Conservation (phyloP, 2,888 invertebrate species). For the Scaptomyza parva region DNA sequence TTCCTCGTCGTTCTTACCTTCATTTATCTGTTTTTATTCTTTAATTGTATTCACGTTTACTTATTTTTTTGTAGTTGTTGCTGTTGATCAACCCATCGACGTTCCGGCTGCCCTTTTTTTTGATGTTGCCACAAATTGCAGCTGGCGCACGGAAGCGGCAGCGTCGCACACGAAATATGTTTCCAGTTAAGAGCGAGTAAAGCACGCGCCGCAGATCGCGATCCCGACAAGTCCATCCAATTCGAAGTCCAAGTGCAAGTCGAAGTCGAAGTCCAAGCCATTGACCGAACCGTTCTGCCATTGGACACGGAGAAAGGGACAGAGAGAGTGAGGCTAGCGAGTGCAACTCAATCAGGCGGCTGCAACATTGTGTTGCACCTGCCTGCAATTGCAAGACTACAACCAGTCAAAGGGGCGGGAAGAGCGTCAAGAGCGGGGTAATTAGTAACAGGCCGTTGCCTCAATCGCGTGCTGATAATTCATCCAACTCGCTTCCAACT, state of each 20-base stretch:
- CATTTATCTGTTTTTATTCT: conserved; percentile 17
- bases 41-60: conserved; percentile 41
- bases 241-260: too few species aligned
- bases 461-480: conserved; percentile 76
- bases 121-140: conserved; percentile 68
- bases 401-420: conserved; percentile 27
- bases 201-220: conserved; percentile 76
- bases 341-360: conserved; percentile 71
- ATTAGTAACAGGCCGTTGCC: conserved; percentile 75
- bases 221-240: conserved; percentile 29
- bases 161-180: conserved; percentile 54
- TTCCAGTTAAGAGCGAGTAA: conserved; percentile 42
- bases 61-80: conserved; percentile 28
- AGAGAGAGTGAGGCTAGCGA: conserved; percentile 6
- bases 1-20: background rate
- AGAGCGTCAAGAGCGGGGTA: conserved; percentile 45
- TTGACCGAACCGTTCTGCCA: conserved; percentile 63
- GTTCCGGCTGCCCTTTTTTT: conserved; percentile 66
- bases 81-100: conserved; percentile 39
- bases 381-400: conserved; percentile 60
- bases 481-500: conserved; percentile 58
- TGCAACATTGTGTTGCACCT: conserved; percentile 62
- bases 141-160: conserved; percentile 75
- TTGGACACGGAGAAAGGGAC: conserved; percentile 3
- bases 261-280: conserved; percentile 48